These are phyloP conservation scores for Stenoptilia bipunctidactyla DNA, from an alignment of 2,888 invertebrate species.

Conservation along the genomic window DNA sequence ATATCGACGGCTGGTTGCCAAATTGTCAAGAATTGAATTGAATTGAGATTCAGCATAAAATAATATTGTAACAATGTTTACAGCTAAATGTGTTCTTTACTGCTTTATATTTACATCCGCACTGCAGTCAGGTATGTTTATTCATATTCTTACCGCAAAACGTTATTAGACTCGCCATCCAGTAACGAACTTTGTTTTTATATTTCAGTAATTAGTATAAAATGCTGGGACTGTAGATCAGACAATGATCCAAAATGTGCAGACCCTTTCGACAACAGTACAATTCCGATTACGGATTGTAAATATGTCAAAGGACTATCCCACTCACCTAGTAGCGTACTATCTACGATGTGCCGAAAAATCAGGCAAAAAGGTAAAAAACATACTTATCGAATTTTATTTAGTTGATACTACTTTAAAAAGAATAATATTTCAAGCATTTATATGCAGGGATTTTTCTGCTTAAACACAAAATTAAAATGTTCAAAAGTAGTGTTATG, in stretches of 20 bases:
- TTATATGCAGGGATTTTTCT: too few relatives aligned
- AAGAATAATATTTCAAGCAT: too few relatives aligned
- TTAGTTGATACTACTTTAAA: too few relatives aligned
- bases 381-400: too few relatives aligned
- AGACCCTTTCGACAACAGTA: slow-evolving; percentile 92
- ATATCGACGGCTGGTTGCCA: too few relatives aligned
- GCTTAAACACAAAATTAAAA: too few relatives aligned
- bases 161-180: slow-evolving; percentile 35
- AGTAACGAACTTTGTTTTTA: slow-evolving; percentile 6
- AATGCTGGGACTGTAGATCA: slow-evolving; percentile 94
- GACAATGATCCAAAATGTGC: slow-evolving; percentile 91
- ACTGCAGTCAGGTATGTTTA: slow-evolving; percentile 25
- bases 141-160: not conserved
- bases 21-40: too few relatives aligned
- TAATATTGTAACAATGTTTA: not conserved
- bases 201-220: too few relatives aligned
- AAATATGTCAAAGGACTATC: slow-evolving; percentile 71
- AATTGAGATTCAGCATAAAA: too few relatives aligned
- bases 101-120: slow-evolving; percentile 7
- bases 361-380: slow-evolving; percentile 88
- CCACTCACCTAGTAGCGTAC: slow-evolving; percentile 77
- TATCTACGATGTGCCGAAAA: slow-evolving; percentile 91
- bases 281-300: slow-evolving; percentile 88
- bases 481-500: too few relatives aligned
- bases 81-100: not conserved